Percentiles rank a stretch among this genome's conserved stretches.
Evolutionary conservation across 2,888 invertebrate species (phyloP).

Genomic region (Limulus polyphemus): DNA sequence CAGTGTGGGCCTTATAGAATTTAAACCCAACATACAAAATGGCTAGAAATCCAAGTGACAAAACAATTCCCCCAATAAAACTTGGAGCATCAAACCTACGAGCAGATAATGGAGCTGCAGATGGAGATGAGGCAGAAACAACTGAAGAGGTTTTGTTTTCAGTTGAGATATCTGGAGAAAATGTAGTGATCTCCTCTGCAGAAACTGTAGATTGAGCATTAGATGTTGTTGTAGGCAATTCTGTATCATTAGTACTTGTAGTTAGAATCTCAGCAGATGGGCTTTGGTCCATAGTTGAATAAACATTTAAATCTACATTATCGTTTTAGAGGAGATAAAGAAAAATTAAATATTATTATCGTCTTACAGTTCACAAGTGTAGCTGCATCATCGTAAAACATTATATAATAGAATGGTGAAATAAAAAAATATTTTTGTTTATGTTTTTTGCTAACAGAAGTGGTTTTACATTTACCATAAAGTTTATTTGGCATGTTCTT

Average conservation of each 20-base stretch:
- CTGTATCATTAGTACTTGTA: background rate
- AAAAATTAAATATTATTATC: no score
- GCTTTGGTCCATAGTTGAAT: background rate
- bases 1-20: conserved; percentile 65
- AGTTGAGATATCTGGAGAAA: background rate
- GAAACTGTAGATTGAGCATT: background rate
- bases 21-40: conserved; percentile 71
- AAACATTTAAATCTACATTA: background rate
- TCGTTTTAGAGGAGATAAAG: no score
- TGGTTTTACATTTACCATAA: no score
- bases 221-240: background rate
- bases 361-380: no score
- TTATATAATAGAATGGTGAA: no score
- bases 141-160: background rate
- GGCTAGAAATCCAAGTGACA: conserved; percentile 62
- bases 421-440: no score
- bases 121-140: background rate
- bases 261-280: background rate
- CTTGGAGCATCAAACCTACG: conserved; percentile 36
- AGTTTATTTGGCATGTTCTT: no score
- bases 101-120: background rate
- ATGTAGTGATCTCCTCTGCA: background rate
- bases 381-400: no score
- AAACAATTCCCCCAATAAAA: conserved; percentile 61
- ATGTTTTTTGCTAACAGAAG: no score